Conservation (phyloP, 1,140 invertebrate genomes). For the Mactra quadrangularis region DNA sequence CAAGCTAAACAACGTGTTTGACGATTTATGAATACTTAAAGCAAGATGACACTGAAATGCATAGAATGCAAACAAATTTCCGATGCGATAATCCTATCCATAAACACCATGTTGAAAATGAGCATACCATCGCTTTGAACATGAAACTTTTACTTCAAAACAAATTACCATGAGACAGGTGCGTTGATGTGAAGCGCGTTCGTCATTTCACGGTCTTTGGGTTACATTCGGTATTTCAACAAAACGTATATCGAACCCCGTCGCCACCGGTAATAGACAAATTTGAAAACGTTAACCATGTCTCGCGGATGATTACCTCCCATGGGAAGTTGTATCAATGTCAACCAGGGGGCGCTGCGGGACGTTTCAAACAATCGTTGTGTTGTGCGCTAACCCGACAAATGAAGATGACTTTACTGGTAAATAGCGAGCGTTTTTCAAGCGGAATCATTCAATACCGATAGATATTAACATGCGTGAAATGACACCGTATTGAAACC, state of each 20-base stretch:
- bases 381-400: constrained; percentile 42
- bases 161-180: constrained; percentile 54
- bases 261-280: constrained; percentile 5
- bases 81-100: constrained; percentile 5
- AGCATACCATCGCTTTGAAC: constrained; percentile 26
- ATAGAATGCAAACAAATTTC: neutral
- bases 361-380: constrained; percentile 31
- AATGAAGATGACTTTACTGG: constrained; percentile 32
- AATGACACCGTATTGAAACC: neutral
- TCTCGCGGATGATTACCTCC: constrained; percentile 27
- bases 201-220: constrained; percentile 52
- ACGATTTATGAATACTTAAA: neutral
- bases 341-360: constrained; percentile 21
- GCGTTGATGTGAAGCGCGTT: constrained; percentile 27
- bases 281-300: constrained; percentile 35
- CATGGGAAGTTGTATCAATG: constrained; percentile 3
- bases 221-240: neutral
- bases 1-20: neutral
- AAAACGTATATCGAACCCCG: constrained; percentile 7
- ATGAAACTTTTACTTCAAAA: constrained; percentile 24
- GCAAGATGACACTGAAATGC: neutral
- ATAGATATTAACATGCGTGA: constrained; percentile 5
- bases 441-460: neutral
- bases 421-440: constrained; percentile 6
- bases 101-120: constrained; percentile 22